Evolutionary conservation across 2,888 invertebrate genomes (phyloP), one percentile per base, ranked within the genome.

Genomic region (Synanthedon andrenaeformis): DNA sequence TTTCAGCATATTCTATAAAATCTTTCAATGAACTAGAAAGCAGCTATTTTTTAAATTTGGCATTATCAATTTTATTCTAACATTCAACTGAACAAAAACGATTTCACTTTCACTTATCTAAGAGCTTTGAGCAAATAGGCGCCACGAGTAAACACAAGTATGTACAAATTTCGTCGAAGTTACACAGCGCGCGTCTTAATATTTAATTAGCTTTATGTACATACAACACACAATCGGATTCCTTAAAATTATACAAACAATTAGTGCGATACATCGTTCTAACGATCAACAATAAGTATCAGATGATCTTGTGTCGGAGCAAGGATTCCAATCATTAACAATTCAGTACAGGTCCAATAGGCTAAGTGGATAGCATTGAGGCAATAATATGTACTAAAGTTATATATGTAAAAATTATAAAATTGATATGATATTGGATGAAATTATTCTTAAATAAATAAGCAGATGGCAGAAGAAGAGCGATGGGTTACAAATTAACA

Each of bases 121-220:
- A 58, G 73, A 14, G 69, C 70, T 76, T 80, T 79, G 81, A 83
- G 81, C 82, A 79, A 72, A 69, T 70, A 66, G 67, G 69, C 67
- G 62, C 70, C 23, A 54, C 41, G 41, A 23, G 45, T 48, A 41
- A 51, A 11, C 13, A 67, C 10, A 70, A 64, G 68, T 65, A 70
- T 74, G 71, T 72, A 74, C 67, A 74, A 72, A 68, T 66, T 64
- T 65, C 67, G 64, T 64, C 68, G 69, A 74, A 76, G 81, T 54
- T 54, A 58, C 83, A 84, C 82, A 84, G 83, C 83, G 75, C 82
- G 66, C 72, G 72, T 74, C 71, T 73, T 80, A 74, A 64, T 49
- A 48, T 53, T 45, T 53, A 48, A 13, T 17, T 50, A n/a, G 12
- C 6, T 51, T 41, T 35, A 41, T 49, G 23, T 53, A 56, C 82